Percentiles rank a stretch among this genome's conserved stretches.
Conservation (phyloP, 1,140 invertebrate genomes). For the Holcopasites calliopsidis region DNA sequence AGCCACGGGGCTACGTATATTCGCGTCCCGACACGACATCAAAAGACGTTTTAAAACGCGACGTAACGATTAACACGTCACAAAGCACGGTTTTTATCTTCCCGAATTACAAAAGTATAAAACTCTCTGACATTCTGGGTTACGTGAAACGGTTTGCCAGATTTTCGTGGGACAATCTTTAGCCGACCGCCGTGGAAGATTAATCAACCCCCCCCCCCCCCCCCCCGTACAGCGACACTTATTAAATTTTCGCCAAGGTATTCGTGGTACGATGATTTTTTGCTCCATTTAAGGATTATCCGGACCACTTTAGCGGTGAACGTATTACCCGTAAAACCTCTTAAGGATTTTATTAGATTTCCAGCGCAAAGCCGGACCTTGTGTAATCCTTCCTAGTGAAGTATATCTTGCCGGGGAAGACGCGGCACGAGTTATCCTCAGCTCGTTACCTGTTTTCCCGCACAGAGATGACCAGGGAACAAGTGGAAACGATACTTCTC, state of each 20-base stretch:
- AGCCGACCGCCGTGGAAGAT: background rate
- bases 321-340: slow-evolving; percentile 61
- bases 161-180: background rate
- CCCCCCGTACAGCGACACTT: slow-evolving; percentile 34
- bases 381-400: slow-evolving; percentile 55
- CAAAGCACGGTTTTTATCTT: background rate
- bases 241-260: slow-evolving; percentile 36
- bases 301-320: slow-evolving; percentile 49
- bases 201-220: slow-evolving; percentile 39
- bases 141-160: background rate
- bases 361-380: slow-evolving; percentile 55
- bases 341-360: slow-evolving; percentile 64
- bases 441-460: slow-evolving; percentile 7
- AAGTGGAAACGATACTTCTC: background rate
- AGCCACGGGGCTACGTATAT: background rate
- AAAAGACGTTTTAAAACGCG: slow-evolving; percentile 9
- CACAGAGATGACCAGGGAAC: background rate
- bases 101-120: background rate
- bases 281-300: slow-evolving; percentile 43
- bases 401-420: slow-evolving; percentile 48
- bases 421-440: slow-evolving; percentile 25
- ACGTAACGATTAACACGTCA: slow-evolving; percentile 4
- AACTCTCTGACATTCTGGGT: too few species aligned
- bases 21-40: slow-evolving; percentile 12
- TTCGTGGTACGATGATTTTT: slow-evolving; percentile 30